Percentiles rank a stretch among this genome's conserved stretches.
phyloP scores from a whole-genome alignment of 2,797 vertebrate species.

The Manis crassicaudata region DNA sequence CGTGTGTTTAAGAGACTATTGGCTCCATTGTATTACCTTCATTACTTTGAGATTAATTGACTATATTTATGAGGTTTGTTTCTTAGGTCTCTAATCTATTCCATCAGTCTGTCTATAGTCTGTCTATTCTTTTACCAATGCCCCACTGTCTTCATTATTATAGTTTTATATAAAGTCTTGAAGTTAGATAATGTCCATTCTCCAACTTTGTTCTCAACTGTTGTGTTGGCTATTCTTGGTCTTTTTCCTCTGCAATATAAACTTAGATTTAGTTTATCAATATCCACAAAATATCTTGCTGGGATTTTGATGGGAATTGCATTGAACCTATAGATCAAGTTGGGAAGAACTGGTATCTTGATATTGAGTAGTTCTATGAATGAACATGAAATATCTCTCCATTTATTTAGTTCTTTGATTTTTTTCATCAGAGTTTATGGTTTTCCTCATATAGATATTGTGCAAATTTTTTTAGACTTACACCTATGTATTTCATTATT shows the following conservation, averaged over 20 bases:
- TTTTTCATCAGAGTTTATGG: neutral
- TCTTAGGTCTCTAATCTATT: neutral
- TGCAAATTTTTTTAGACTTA: neutral
- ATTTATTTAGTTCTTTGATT: neutral
- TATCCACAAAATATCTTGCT: neutral
- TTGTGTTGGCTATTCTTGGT: neutral
- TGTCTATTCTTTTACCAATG: neutral
- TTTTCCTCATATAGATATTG: neutral
- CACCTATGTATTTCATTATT: neutral
- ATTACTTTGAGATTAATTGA: neutral
- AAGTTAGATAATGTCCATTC: neutral
- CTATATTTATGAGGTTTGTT: neutral
- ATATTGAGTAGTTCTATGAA: neutral
- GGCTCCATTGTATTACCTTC: neutral
- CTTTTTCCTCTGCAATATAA: neutral
- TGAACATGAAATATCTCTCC: neutral
- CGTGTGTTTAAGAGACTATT: neutral
- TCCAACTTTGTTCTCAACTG: neutral
- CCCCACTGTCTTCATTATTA: neutral
- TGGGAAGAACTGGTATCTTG: neutral
- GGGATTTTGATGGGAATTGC: neutral
- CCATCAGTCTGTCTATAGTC: neutral
- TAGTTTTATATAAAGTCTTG: neutral
- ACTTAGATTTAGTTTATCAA: neutral
- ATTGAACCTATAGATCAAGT: neutral